Evolutionary conservation across 2,797 vertebrate genomes (phyloP), one percentile per base, ranked within the genome.

Genomic region (Sebastes oblongus): DNA sequence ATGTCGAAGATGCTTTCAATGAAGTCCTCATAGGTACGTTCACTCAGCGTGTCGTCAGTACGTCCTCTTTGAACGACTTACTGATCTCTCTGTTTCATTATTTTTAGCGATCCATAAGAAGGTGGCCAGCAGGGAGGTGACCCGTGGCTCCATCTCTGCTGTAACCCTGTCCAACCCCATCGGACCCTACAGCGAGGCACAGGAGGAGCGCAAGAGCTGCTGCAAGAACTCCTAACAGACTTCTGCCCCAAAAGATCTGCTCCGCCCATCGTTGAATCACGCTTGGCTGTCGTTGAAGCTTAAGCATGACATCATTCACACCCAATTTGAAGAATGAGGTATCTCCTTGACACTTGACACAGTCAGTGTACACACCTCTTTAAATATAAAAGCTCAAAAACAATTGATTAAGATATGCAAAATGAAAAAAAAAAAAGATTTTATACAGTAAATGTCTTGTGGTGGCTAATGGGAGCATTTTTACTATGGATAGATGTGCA

Each of bases 1-100:
- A 99, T 3, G 98, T 99, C 25, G 98, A 99, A 96, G 95, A 89
- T 72, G 98, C 98, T 86, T 99, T 99, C 92, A 97, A 96, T 83
- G 97, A 98, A 86, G 97, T 99, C 91, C 96, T 99, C 88, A 95
- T 96, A 94, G 98, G 98, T 99, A 93, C 22, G 11, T 18, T 65
- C 27, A 18, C 8, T 58, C 14, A 25, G 4, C 7, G 1, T 12
- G 5, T 12, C 9, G 11, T 18, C 29, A 34, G n/a, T 10, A 42
- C 2, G 12, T 20, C 71, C 29, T 18, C 71, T 25, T 50, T 18
- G 5, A 32, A 18, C 22, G 27, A 24, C 39, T 10, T 24, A 18
- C 14, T 30, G 71, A 72, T 20, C 2, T 34, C 27, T 46, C 60
- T 36, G 13, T 61, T 42, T 20, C 3, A 0, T 69, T 64, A 1